Evolutionary conservation across 1,140 invertebrate genomes (phyloP).

Genomic region (Coelopa frigida): DNA sequence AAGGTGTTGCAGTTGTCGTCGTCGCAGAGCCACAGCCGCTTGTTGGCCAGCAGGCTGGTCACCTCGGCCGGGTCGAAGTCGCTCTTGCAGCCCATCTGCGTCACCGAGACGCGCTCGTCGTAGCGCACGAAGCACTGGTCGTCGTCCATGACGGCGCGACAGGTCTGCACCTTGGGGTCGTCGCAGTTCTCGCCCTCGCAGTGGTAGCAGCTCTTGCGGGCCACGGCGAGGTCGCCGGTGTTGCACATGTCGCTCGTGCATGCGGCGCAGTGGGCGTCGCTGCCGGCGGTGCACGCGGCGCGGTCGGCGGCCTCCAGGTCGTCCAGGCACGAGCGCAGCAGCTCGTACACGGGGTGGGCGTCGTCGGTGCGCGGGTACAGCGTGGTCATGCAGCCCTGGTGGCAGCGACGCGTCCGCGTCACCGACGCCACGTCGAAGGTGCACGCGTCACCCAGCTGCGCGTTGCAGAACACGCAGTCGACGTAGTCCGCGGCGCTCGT

Average conservation of each 20-base stretch:
- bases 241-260: conserved; percentile 24
- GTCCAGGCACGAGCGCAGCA: conserved; percentile 29
- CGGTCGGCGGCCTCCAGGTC: conserved; percentile 31
- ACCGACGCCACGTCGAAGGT: conserved; percentile 22
- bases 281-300: conserved; percentile 17
- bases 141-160: conserved; percentile 22
- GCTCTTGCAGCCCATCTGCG: conserved; percentile 28
- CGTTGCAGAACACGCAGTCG: conserved; percentile 29
- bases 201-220: conserved; percentile 25
- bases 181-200: conserved; percentile 27
- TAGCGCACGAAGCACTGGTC: conserved; percentile 33
- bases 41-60: conserved; percentile 12
- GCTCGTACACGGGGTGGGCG: conserved; percentile 18
- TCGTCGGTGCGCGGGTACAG: conserved; percentile 28
- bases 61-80: conserved; percentile 32
- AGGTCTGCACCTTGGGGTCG: conserved; percentile 20
- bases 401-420: conserved; percentile 18
- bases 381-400: conserved; percentile 32
- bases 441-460: conserved; percentile 24
- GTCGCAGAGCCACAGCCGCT: conserved; percentile 30
- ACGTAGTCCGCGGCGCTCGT: conserved; percentile 17
- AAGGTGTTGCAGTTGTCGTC: conserved; percentile 33
- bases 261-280: conserved; percentile 20
- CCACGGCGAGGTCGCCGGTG: conserved; percentile 21
- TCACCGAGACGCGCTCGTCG: conserved; percentile 16